These are phyloP conservation scores for Xanthia togata DNA, from an alignment of 2,888 invertebrate genomes.

Conservation along the genomic window DNA sequence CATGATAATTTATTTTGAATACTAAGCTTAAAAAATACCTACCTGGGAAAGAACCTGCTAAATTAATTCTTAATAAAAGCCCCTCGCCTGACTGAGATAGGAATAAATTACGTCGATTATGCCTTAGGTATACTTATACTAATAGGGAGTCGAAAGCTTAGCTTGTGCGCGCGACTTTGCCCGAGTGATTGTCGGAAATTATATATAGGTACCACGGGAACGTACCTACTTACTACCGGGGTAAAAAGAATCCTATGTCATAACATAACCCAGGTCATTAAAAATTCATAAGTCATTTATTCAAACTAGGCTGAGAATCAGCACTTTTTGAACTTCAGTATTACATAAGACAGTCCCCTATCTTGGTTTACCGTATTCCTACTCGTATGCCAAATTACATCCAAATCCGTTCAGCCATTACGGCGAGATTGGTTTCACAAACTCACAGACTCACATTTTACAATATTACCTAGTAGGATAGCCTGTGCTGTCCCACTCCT, in stretches of 20 bases:
- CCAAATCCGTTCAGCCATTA: neutral
- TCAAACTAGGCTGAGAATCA: no score
- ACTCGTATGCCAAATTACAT: neutral
- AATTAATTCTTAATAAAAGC: constrained; percentile 11
- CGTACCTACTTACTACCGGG: neutral
- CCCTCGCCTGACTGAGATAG: neutral
- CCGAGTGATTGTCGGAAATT: neutral
- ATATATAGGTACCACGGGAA: neutral
- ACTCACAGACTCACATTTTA: no score
- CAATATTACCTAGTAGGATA: no score
- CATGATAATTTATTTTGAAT: neutral
- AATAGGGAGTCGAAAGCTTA: neutral
- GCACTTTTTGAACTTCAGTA: no score
- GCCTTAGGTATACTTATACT: neutral
- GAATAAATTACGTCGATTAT: constrained; percentile 9
- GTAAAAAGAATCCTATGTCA: neutral
- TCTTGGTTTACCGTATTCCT: no score
- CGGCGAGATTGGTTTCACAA: no score
- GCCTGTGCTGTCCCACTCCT: no score
- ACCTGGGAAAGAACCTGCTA: neutral
- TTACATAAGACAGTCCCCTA: no score
- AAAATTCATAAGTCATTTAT: no score
- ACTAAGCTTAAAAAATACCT: neutral
- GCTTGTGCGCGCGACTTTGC: neutral
- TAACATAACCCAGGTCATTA: neutral